Percentiles rank a stretch among this genome's conserved stretches.
Evolutionary conservation across 2,888 invertebrate genomes (phyloP).

Genomic region (Cheilosia impressa): DNA sequence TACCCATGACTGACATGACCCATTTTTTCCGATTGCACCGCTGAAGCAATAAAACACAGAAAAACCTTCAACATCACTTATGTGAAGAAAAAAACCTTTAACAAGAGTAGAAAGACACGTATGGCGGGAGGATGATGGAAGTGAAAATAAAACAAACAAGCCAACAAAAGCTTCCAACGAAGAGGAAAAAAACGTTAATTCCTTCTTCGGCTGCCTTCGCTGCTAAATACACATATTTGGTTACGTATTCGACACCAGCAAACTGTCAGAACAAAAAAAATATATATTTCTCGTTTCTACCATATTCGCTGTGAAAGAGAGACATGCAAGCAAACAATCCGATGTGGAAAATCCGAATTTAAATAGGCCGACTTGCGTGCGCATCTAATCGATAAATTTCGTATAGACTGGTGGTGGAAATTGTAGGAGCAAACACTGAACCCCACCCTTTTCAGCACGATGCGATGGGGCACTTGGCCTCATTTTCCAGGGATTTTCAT

Average conservation of each 20-base stretch:
- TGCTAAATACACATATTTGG: slow-evolving; percentile 47
- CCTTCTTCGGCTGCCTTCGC: slow-evolving; percentile 2
- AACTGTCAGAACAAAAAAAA: slow-evolving; percentile 12
- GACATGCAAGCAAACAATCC: slow-evolving; percentile 22
- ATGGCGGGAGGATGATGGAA: slow-evolving; percentile 13
- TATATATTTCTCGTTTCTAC: slow-evolving; percentile 26
- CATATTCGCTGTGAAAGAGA: slow-evolving; percentile 11
- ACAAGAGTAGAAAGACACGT: slow-evolving; percentile 25
- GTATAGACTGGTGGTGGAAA: slow-evolving; percentile 50
- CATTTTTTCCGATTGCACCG: slow-evolving; percentile 57
- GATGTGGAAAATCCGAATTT: slow-evolving; percentile 67
- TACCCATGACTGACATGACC: slow-evolving; percentile 70
- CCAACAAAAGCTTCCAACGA: slow-evolving; percentile 45
- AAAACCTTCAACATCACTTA: slow-evolving; percentile 65
- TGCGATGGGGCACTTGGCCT: slow-evolving; percentile 63
- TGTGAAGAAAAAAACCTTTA: slow-evolving; percentile 61
- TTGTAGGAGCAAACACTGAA: slow-evolving; percentile 44
- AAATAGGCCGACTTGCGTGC: slow-evolving; percentile 74
- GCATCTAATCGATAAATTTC: slow-evolving; percentile 76
- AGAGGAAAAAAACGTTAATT: neutral
- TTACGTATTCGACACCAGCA: slow-evolving; percentile 62
- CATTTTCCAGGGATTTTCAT: slow-evolving; percentile 61
- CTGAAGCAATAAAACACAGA: slow-evolving; percentile 41
- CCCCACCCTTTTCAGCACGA: slow-evolving; percentile 63
- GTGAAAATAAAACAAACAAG: slow-evolving; percentile 12